Evolutionary conservation across 2,888 invertebrate species (phyloP).

Genomic region (Lasioglossum vierecki): DNA sequence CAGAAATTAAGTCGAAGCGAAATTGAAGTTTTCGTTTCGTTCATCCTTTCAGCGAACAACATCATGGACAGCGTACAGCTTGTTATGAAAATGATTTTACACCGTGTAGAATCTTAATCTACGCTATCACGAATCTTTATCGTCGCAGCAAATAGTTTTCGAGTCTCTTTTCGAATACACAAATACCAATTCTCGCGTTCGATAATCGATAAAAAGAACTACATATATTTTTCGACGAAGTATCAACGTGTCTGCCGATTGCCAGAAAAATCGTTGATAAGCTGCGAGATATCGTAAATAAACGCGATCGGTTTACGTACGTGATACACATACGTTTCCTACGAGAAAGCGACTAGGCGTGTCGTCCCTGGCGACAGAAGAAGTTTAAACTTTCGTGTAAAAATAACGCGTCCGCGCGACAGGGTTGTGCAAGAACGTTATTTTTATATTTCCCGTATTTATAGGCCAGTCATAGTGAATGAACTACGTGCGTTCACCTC

Average conservation of each 20-base stretch:
- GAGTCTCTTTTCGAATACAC: neutral
- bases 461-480: conserved; percentile 20
- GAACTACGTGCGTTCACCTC: conserved; percentile 12
- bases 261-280: conserved; percentile 55
- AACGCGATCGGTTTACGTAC: conserved; percentile 44
- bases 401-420: conserved; percentile 41
- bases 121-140: neutral
- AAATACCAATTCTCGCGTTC: neutral
- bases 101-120: neutral
- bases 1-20: neutral
- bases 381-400: conserved; percentile 19
- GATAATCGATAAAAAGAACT: neutral
- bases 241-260: conserved; percentile 19
- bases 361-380: conserved; percentile 20
- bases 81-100: neutral
- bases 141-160: neutral
- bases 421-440: conserved; percentile 35
- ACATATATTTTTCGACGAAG: conserved; percentile 10
- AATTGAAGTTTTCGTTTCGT: neutral
- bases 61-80: neutral
- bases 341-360: neutral
- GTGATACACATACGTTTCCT: neutral
- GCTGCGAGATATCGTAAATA: conserved; percentile 54
- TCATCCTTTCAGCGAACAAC: neutral
- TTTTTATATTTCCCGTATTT: conserved; percentile 56